Percentiles rank a stretch among this genome's conserved stretches.
Conservation (phyloP, 1,140 invertebrate species). For the Drosophila pallidifrons region DNA sequence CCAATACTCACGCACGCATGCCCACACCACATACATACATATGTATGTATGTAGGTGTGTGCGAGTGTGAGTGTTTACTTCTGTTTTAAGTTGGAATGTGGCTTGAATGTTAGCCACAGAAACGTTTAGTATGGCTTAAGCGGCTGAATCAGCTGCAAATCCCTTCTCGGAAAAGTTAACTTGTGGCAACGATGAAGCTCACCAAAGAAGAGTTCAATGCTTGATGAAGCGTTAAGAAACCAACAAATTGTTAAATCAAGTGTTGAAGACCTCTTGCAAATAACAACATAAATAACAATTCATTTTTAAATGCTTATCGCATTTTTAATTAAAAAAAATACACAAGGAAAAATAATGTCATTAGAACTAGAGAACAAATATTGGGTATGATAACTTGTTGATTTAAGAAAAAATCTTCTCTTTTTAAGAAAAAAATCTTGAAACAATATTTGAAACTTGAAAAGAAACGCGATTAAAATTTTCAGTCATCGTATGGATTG, state of each 20-base stretch:
- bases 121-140: conserved; percentile 78
- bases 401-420: no score
- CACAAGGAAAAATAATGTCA: no score
- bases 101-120: conserved; percentile 68
- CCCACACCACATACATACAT: conserved; percentile 25
- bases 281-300: not conserved
- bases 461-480: no score
- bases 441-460: no score
- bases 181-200: conserved; percentile 42
- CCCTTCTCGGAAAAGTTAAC: conserved; percentile 35
- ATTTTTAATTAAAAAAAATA: conserved; percentile 38
- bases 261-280: conserved; percentile 25
- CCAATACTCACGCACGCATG: conserved; percentile 36
- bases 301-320: not conserved
- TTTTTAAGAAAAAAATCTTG: no score
- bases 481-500: no score
- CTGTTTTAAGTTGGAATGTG: conserved; percentile 27
- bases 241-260: conserved; percentile 28
- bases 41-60: conserved; percentile 3
- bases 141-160: conserved; percentile 82
- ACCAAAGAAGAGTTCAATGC: conserved; percentile 36
- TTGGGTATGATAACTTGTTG: no score
- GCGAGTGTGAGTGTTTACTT: conserved; percentile 17
- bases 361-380: no score
- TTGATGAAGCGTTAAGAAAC: conserved; percentile 28